These are phyloP conservation scores for Rhyacophila evoluta DNA, from an alignment of 2,888 invertebrate species.

Conservation along the genomic window DNA sequence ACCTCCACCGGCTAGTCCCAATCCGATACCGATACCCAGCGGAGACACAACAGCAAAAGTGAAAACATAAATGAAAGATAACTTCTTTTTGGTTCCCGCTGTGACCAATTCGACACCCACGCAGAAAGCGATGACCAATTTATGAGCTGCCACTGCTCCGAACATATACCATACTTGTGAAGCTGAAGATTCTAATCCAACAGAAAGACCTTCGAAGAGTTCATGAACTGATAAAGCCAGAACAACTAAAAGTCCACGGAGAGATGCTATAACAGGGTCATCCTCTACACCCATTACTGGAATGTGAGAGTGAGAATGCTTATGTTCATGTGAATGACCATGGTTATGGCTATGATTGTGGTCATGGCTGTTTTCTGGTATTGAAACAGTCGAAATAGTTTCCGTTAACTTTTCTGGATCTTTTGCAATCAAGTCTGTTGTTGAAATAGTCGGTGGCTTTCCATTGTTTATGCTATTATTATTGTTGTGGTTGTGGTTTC, in stretches of 20 bases:
- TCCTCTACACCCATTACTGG: constrained; percentile 63
- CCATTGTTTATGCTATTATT: constrained; percentile 53
- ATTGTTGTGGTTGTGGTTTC: constrained; percentile 41
- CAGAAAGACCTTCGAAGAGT: constrained; percentile 82
- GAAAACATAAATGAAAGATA: constrained; percentile 77
- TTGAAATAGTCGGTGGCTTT: constrained; percentile 63
- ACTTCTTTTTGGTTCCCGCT: constrained; percentile 73
- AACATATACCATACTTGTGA: constrained; percentile 82
- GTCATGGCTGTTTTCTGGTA: constrained; percentile 57
- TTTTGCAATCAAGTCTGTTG: constrained; percentile 62
- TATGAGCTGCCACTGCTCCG: constrained; percentile 86
- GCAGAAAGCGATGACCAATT: constrained; percentile 89
- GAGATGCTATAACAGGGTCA: constrained; percentile 66
- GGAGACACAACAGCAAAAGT: constrained; percentile 86
- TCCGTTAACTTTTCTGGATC: constrained; percentile 58
- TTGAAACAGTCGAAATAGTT: constrained; percentile 60
- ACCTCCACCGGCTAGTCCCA: constrained; percentile 73
- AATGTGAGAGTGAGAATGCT: constrained; percentile 67
- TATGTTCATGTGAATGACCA: constrained; percentile 61
- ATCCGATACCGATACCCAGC: constrained; percentile 81
- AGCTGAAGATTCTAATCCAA: constrained; percentile 78
- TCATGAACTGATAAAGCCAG: constrained; percentile 88
- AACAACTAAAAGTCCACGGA: constrained; percentile 83
- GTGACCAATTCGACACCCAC: constrained; percentile 87
- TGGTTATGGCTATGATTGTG: constrained; percentile 54